phyloP scores from a whole-genome alignment of 1,140 invertebrate genomes.

The Cydia splendana region DNA sequence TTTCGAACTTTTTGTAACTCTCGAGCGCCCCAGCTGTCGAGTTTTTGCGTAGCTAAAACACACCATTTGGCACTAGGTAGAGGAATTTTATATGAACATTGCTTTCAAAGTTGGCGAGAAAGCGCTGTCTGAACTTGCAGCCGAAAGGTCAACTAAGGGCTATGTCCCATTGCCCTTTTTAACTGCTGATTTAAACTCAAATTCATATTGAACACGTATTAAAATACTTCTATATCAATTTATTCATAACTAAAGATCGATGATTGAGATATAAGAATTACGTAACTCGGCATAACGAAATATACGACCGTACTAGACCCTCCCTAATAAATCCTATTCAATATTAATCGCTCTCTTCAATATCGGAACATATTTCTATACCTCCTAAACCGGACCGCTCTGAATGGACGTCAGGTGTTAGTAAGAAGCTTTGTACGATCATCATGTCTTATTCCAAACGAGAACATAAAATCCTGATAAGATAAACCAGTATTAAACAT shows the following conservation, averaged over 20 bases:
- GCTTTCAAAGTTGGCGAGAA: not conserved
- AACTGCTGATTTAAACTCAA: not conserved
- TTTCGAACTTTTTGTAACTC: not conserved
- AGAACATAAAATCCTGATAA: too few species aligned
- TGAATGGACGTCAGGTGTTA: slow-evolving; percentile 21
- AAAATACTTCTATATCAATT: not conserved
- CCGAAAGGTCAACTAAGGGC: not conserved
- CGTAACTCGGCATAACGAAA: slow-evolving; percentile 6
- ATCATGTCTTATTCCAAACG: not conserved
- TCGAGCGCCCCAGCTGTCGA: slow-evolving; percentile 5
- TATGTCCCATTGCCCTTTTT: not conserved
- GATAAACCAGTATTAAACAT: too few species aligned
- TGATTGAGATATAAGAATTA: slow-evolving; percentile 10
- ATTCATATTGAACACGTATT: not conserved
- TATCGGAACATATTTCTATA: not conserved
- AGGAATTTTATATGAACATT: not conserved
- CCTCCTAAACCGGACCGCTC: not conserved
- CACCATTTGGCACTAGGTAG: not conserved
- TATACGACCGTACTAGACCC: slow-evolving; percentile 16
- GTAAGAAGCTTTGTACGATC: not conserved
- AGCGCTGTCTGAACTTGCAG: not conserved
- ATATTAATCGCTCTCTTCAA: slow-evolving; percentile 22
- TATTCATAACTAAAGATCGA: not conserved
- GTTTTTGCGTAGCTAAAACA: slow-evolving; percentile 1
- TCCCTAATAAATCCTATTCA: slow-evolving; percentile 17